Percentiles rank a stretch among this genome's conserved stretches.
Conservation (phyloP, 2,113 vertebrate genomes). For the Prietella phreatophila region DNA sequence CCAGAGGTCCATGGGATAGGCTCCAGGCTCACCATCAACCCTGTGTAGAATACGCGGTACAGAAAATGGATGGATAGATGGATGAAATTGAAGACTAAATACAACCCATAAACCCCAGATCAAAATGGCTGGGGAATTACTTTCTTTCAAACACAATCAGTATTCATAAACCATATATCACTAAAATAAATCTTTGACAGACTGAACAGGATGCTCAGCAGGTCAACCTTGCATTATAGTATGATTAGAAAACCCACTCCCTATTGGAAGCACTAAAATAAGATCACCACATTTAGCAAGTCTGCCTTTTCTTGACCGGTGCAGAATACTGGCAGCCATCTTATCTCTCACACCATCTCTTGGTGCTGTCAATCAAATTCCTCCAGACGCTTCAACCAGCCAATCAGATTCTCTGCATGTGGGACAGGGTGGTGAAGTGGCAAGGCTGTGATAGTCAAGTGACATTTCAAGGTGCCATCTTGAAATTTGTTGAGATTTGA, state of each 20-base stretch:
- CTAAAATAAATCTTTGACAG: background rate
- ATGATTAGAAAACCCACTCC: background rate
- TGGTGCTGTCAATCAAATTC: constrained; percentile 29
- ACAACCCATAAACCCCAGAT: background rate
- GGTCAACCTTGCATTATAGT: background rate
- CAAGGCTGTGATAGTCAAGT: background rate
- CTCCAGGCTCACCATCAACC: too few relatives aligned
- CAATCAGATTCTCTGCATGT: background rate
- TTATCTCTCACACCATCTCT: constrained; percentile 41
- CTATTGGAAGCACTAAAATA: constrained; percentile 3
- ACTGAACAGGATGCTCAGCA: background rate
- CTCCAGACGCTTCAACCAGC: constrained; percentile 10
- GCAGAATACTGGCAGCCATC: constrained; percentile 43
- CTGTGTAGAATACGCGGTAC: too few relatives aligned
- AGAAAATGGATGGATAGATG: background rate
- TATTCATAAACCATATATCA: background rate
- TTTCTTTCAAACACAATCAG: background rate
- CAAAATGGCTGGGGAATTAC: background rate
- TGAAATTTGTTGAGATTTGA: background rate
- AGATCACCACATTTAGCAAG: constrained; percentile 34
- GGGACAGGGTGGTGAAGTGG: background rate
- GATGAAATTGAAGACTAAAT: too few relatives aligned
- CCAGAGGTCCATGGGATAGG: too few relatives aligned
- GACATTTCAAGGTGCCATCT: constrained; percentile 19
- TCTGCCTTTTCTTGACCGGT: constrained; percentile 6